phyloP scores from a whole-genome alignment of 2,888 invertebrate genomes.

The Diplazon laetatorius region DNA sequence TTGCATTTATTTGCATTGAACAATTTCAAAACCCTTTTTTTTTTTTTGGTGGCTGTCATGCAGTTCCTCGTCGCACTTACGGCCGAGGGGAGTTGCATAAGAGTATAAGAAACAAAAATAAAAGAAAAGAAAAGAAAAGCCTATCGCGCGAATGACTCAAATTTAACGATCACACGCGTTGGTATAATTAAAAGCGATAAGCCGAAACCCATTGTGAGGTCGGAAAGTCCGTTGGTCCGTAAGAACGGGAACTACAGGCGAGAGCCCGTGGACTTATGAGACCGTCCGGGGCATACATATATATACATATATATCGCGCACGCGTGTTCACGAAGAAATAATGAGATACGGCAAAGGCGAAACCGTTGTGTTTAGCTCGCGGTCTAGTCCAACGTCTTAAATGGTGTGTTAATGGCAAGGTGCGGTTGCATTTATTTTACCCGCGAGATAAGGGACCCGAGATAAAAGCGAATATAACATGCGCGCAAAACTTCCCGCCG shows the following conservation, averaged over 20 bases:
- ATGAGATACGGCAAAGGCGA: slow-evolving; percentile 9
- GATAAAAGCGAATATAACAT: slow-evolving; percentile 33
- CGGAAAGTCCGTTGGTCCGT: not conserved
- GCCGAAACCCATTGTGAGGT: slow-evolving; percentile 28
- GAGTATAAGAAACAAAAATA: slow-evolving; percentile 1
- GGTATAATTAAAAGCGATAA: slow-evolving; percentile 62
- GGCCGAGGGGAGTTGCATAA: too few species aligned
- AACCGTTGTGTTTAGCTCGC: not conserved
- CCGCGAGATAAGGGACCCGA: slow-evolving; percentile 53
- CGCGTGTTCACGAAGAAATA: slow-evolving; percentile 2
- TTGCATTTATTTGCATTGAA: too few species aligned
- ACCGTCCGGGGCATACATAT: not conserved
- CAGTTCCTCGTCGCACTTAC: too few species aligned
- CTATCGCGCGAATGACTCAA: slow-evolving; percentile 55
- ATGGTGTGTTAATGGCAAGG: slow-evolving; percentile 60
- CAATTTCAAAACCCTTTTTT: too few species aligned
- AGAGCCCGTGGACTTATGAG: not conserved
- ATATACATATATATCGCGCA: not conserved
- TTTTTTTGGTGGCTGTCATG: too few species aligned
- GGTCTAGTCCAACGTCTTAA: slow-evolving; percentile 47
- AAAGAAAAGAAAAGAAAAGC: slow-evolving; percentile 47
- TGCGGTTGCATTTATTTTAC: slow-evolving; percentile 43
- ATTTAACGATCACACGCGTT: slow-evolving; percentile 57
- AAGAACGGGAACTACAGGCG: not conserved
- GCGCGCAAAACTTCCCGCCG: not conserved